Evolutionary conservation across 2,797 vertebrate genomes (phyloP).

Genomic region (Numenius phaeopus): DNA sequence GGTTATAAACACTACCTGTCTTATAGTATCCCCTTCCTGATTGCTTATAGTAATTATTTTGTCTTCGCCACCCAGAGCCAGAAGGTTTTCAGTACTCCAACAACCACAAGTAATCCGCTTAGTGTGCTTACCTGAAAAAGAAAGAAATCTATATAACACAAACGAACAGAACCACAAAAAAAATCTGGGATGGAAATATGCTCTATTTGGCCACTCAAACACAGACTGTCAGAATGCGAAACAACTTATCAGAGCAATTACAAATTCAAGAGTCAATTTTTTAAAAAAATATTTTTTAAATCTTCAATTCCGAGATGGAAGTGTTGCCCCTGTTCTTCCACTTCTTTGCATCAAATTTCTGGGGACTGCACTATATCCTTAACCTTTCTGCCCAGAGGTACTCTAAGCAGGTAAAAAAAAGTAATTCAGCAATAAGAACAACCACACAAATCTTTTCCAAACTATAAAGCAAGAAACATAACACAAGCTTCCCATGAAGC

Average conservation of each 20-base stretch:
- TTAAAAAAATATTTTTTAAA: not conserved
- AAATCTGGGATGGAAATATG: not conserved
- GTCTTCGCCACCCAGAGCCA: slow-evolving; percentile 95
- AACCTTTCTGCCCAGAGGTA: not conserved
- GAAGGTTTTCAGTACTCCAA: slow-evolving; percentile 93
- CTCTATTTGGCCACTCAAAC: not conserved
- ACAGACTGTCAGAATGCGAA: not conserved
- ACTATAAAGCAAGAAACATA: not conserved
- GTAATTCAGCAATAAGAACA: not conserved
- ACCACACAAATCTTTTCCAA: not conserved
- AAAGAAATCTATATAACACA: slow-evolving; percentile 3
- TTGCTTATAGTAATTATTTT: slow-evolving; percentile 93
- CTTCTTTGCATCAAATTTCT: not conserved
- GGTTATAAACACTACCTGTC: slow-evolving; percentile 84
- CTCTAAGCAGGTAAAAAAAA: not conserved
- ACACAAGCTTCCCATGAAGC: not conserved
- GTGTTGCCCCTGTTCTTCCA: not conserved
- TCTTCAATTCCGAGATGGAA: not conserved
- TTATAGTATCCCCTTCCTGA: slow-evolving; percentile 94
- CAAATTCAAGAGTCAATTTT: not conserved
- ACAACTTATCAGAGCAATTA: not conserved
- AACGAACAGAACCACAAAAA: not conserved
- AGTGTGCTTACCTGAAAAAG: slow-evolving; percentile 92
- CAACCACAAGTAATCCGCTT: slow-evolving; percentile 95
- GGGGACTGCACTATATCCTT: not conserved